A percentile compares a stretch with the other conserved stretches of the same genome.
phyloP scores from a whole-genome alignment of 2,888 invertebrate genomes.

The Dromius quadrimaculatus region DNA sequence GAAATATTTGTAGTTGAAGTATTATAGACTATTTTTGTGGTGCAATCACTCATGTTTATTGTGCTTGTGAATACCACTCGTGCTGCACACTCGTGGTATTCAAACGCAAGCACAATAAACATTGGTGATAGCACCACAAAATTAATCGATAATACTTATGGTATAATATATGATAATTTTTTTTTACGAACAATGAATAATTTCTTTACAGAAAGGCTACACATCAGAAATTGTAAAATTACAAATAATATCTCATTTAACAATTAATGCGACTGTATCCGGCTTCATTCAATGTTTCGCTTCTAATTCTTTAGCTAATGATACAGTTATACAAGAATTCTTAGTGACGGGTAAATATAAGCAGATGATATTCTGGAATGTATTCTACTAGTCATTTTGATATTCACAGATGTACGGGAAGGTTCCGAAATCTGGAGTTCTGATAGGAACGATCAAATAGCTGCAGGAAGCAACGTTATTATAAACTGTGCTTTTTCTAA shows the following conservation, averaged over 20 bases:
- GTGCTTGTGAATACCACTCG: too few species aligned
- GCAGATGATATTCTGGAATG: not conserved
- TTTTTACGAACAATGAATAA: too few species aligned
- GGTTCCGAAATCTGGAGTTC: constrained; percentile 67
- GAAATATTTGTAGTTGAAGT: too few species aligned
- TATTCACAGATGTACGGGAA: constrained; percentile 65
- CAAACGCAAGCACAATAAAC: too few species aligned
- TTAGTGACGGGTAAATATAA: constrained; percentile 57
- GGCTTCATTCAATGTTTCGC: constrained; percentile 67
- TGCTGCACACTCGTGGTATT: too few species aligned
- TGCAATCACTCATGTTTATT: too few species aligned
- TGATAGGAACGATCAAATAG: constrained; percentile 63
- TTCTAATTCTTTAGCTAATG: constrained; percentile 63
- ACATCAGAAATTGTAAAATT: constrained; percentile 55
- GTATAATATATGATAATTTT: too few species aligned
- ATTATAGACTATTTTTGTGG: too few species aligned
- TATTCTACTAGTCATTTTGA: not conserved
- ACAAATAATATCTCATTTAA: constrained; percentile 61
- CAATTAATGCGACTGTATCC: constrained; percentile 64
- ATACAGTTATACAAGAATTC: constrained; percentile 55
- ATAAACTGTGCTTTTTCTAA: constrained; percentile 73
- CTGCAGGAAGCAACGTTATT: constrained; percentile 70
- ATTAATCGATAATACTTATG: too few species aligned
- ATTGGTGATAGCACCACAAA: too few species aligned
- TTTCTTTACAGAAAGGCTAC: constrained; percentile 1